phyloP scores from a whole-genome alignment of 2,797 vertebrate genomes.

The Tympanoctomys barrerae region DNA sequence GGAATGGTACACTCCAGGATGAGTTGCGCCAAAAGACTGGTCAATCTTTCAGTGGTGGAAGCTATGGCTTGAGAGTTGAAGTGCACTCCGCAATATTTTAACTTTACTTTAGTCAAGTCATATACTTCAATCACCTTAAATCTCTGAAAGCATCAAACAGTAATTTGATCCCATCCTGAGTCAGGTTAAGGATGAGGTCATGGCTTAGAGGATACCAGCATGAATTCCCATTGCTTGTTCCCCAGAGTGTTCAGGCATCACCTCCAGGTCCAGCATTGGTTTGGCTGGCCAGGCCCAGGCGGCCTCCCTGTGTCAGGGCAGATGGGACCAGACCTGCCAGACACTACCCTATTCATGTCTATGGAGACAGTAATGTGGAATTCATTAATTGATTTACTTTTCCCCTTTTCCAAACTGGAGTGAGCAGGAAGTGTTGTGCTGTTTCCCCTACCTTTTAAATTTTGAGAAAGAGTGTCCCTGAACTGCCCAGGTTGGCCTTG shows the following conservation, averaged over 20 bases:
- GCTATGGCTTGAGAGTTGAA: conserved; percentile 99
- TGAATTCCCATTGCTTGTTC: conserved; percentile 99
- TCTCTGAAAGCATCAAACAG: conserved; percentile 99
- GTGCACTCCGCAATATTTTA: conserved; percentile 99
- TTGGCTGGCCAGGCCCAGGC: conserved; percentile 86
- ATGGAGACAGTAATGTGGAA: neutral
- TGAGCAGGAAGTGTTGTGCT: neutral
- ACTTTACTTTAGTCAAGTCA: conserved; percentile 99
- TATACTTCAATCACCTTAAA: conserved; percentile 99
- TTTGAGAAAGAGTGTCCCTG: neutral
- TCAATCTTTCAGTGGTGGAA: conserved; percentile 99
- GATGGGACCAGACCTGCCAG: conserved; percentile 66
- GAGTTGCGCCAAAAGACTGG: conserved; percentile 99
- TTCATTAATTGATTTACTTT: conserved; percentile 55
- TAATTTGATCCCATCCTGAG: conserved; percentile 99
- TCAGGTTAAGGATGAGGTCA: conserved; percentile 99
- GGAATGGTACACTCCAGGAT: conserved; percentile 99
- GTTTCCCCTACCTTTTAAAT: neutral
- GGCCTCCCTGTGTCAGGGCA: conserved; percentile 74
- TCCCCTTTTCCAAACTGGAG: neutral
- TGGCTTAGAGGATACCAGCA: conserved; percentile 97
- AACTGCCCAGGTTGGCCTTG: neutral
- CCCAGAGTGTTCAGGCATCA: conserved; percentile 99
- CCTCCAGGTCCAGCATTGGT: conserved; percentile 99
- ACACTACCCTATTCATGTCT: no score